Conservation (phyloP, 2,113 vertebrate genomes). For the Coptodon rendalli region DNA sequence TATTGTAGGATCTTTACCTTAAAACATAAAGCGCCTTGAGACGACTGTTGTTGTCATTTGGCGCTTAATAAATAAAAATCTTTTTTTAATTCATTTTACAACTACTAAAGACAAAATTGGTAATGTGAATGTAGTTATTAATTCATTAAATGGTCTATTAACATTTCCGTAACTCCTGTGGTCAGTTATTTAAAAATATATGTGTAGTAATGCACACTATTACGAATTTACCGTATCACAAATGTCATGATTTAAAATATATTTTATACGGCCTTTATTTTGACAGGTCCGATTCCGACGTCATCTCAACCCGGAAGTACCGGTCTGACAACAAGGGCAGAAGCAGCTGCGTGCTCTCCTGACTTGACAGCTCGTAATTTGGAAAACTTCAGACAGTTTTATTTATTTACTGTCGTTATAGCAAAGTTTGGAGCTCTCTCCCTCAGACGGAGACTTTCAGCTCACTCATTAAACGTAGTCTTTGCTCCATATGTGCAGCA, state of each 20-base stretch:
- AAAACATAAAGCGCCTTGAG: neutral
- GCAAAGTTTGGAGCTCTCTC: neutral
- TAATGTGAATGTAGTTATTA: neutral
- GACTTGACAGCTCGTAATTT: neutral
- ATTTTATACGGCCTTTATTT: slow-evolving; percentile 29
- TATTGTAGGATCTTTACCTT: neutral
- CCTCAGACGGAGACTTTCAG: neutral
- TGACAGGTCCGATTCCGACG: neutral
- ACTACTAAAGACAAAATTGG: neutral
- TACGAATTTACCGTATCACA: neutral
- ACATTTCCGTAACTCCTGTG: neutral
- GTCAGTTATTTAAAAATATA: neutral
- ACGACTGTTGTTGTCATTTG: neutral
- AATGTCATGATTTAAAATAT: neutral
- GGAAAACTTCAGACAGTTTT: neutral
- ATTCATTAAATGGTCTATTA: neutral
- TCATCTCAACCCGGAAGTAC: slow-evolving; percentile 40
- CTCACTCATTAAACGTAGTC: too few relatives aligned
- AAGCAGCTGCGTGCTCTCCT: neutral
- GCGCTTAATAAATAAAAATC: neutral
- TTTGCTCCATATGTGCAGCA: neutral
- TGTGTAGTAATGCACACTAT: neutral
- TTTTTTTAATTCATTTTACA: neutral
- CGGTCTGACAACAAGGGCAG: slow-evolving; percentile 16
- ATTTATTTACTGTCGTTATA: neutral